Evolutionary conservation across 1,140 invertebrate genomes (phyloP).

Genomic region (Drosophila pseudoananassae): DNA sequence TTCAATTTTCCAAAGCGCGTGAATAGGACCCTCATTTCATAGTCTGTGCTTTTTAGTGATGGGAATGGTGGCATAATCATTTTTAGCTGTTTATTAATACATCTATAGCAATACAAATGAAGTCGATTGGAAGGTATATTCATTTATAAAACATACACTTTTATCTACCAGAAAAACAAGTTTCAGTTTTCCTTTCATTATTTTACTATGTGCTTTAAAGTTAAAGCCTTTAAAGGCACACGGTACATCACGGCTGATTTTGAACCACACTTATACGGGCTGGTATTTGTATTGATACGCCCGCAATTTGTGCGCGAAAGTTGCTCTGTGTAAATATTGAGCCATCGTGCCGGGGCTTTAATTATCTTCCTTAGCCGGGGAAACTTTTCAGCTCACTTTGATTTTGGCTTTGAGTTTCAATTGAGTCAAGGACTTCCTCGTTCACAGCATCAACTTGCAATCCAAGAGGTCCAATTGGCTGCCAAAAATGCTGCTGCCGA

Average conservation of each 20-base stretch:
- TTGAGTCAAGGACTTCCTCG: conserved; percentile 12
- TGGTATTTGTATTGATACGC: conserved; percentile 21
- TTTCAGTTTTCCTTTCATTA: no score
- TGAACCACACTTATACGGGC: neutral
- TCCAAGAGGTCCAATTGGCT: conserved; percentile 93
- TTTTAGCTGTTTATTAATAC: neutral
- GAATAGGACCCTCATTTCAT: neutral
- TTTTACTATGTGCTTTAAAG: neutral
- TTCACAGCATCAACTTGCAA: conserved; percentile 90
- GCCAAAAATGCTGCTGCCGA: conserved; percentile 96
- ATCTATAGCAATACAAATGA: neutral
- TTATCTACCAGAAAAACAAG: neutral
- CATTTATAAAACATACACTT: neutral
- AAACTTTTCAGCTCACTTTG: conserved; percentile 55
- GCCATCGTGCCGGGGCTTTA: conserved; percentile 67
- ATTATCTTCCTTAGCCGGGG: conserved; percentile 54
- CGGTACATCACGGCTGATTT: conserved; percentile 1
- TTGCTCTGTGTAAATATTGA: conserved; percentile 71
- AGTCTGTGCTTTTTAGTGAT: conserved; percentile 4
- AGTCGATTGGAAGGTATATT: neutral
- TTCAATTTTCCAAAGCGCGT: conserved; percentile 20
- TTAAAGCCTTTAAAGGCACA: neutral
- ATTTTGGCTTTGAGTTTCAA: conserved; percentile 45
- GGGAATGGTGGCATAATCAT: neutral
- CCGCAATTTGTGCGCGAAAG: conserved; percentile 56